Conservation (phyloP, 2,888 invertebrate species). For the Perithous albicinctus region DNA sequence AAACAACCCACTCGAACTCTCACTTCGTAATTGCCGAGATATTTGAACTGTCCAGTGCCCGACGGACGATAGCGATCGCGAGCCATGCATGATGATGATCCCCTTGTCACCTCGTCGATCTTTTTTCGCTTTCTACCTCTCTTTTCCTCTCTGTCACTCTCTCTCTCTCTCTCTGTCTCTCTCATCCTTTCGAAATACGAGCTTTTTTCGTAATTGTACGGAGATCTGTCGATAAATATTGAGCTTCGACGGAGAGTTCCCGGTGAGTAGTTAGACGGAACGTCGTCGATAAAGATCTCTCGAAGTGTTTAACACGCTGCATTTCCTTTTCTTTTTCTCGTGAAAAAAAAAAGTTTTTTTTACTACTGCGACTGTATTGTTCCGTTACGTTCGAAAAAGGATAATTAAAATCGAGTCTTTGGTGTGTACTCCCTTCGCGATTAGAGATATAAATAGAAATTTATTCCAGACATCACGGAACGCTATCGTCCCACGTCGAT, state of each 20-base stretch:
- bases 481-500: constrained; percentile 65
- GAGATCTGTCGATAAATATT: constrained; percentile 54
- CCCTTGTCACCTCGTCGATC: constrained; percentile 53
- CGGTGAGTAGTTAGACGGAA: constrained; percentile 32
- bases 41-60: constrained; percentile 49
- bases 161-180: constrained; percentile 31
- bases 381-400: constrained; percentile 39
- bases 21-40: constrained; percentile 53
- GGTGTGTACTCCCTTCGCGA: constrained; percentile 31
- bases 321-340: constrained; percentile 24
- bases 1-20: constrained; percentile 51
- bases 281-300: constrained; percentile 39
- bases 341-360: constrained; percentile 32
- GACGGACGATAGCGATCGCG: constrained; percentile 52
- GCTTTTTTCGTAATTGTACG: constrained; percentile 51
- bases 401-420: constrained; percentile 12
- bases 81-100: constrained; percentile 31
- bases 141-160: constrained; percentile 33
- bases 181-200: constrained; percentile 50
- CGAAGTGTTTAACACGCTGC: constrained; percentile 35
- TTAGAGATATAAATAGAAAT: constrained; percentile 32
- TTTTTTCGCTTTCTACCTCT: constrained; percentile 54
- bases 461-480: constrained; percentile 52
- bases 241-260: constrained; percentile 52
- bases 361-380: constrained; percentile 40